Evolutionary conservation across 2,797 vertebrate species (phyloP).

Genomic region (Threskiornis aethiopicus): DNA sequence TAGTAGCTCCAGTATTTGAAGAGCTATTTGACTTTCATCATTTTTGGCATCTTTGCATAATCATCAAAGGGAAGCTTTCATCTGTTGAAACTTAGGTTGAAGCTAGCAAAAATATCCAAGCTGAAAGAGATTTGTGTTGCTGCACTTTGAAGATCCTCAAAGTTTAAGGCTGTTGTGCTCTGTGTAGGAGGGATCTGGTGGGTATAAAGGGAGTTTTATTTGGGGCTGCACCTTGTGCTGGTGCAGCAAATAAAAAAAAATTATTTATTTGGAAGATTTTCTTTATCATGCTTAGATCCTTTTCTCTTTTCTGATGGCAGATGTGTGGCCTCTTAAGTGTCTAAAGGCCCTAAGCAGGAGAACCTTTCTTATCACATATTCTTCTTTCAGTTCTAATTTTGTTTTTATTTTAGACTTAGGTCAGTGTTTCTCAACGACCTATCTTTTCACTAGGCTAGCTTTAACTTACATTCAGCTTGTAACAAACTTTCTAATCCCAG

Average conservation of each 20-base stretch:
- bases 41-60: not conserved
- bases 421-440: not conserved
- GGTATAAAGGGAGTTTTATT: not conserved
- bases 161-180: not conserved
- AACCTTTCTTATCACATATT: not conserved
- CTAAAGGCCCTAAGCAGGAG: not conserved
- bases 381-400: not conserved
- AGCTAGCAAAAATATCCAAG: not conserved
- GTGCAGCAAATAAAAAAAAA: not conserved
- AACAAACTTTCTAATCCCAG: not conserved
- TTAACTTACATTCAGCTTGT: not conserved
- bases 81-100: not conserved
- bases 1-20: not conserved
- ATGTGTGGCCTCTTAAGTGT: not conserved
- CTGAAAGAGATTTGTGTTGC: not conserved
- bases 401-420: not conserved
- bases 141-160: not conserved
- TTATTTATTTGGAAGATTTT: not conserved
- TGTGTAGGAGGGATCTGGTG: not conserved
- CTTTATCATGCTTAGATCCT: not conserved
- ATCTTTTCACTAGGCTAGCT: not conserved
- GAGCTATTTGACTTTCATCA: not conserved
- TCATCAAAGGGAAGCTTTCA: not conserved
- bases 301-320: not conserved
- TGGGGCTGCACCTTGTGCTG: not conserved